A percentile compares a stretch with the other conserved stretches of the same genome.
Evolutionary conservation across 2,113 vertebrate genomes (phyloP).

Genomic region (Spea bombifrons): DNA sequence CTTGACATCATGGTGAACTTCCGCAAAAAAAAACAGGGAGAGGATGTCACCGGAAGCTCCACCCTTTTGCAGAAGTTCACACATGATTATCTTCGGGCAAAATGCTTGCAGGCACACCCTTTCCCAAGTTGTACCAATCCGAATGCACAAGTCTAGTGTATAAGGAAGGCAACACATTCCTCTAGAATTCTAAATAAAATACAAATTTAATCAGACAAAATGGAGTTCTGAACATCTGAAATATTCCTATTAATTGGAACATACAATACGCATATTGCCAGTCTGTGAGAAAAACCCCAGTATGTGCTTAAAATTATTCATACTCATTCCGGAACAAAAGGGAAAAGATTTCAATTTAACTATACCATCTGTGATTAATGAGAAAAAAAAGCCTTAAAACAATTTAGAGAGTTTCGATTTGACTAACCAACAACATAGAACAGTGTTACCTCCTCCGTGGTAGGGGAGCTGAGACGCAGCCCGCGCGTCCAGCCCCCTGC

Average conservation of each 20-base stretch:
- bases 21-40: too few relatives aligned
- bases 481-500: too few relatives aligned
- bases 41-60: too few relatives aligned
- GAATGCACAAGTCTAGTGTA: too few relatives aligned
- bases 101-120: too few relatives aligned
- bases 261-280: slow-evolving; percentile 15
- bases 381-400: background rate
- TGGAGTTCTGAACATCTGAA: slow-evolving; percentile 1
- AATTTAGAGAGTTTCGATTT: background rate
- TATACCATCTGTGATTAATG: slow-evolving; percentile 13
- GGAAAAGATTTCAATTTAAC: background rate
- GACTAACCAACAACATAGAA: background rate
- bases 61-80: too few relatives aligned
- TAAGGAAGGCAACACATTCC: background rate
- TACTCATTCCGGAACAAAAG: background rate
- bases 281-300: background rate
- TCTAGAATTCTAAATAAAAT: background rate
- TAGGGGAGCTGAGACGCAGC: too few relatives aligned
- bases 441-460: too few relatives aligned
- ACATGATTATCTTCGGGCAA: too few relatives aligned
- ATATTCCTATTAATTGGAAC: slow-evolving; percentile 12
- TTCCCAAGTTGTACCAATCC: too few relatives aligned
- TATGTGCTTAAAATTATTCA: slow-evolving; percentile 3
- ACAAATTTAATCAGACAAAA: background rate
- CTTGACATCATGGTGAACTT: too few relatives aligned